Evolutionary conservation across 64 coral and sea anemone species (phyloP), one percentile per base, ranked within the genome.

Genomic region (Stichodactyla mertensii): DNA sequence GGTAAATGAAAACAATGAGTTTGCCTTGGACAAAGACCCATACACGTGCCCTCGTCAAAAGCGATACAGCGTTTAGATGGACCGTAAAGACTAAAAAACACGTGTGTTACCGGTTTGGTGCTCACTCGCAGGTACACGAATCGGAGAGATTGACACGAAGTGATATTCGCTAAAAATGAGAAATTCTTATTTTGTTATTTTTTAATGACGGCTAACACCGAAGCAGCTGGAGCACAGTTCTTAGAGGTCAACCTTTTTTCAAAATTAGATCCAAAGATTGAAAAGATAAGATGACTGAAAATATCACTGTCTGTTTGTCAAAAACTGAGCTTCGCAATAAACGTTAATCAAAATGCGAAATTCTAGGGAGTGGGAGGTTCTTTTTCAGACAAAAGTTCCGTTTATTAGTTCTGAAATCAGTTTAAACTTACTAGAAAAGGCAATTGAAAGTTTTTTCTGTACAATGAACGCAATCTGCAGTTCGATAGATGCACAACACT

Each of bases 41-140:
- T 22, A 81, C 78, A 81, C 78, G 78, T 81, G 78, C 78, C 78
- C 78, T 55, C 24, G 69, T 74, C 24, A 74, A 74, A 74, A 74
- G 27, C 69, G 69, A 74, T 74, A 74, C 69, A 74, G 69, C 69
- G 27, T 11, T 27, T 31, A 27, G 19, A 27, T 74, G 69, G 24
- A 74, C 69, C 69, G 69, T 74, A 74, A 74, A 74, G 69, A 74
- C 11, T 74, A 45, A 45, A 45, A 45, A 74, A 74, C 69, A 74
- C 69, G 69, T 74, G 69, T 74, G 69, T 26, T 74, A 31, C 10
- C 69, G 69, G 69, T 31, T 74, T 31, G 24, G 69, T 26, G 24
- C 9, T 36, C 12, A 74, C 27, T 31, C 12, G 36, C 69, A 74
- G 69, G 26, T 31, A 23, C 24, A 74, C 69, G 14, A 9, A 31